Base-by-base conservation (phyloP, 2,888 invertebrate species). In the Acrobasis repandana region DNA sequence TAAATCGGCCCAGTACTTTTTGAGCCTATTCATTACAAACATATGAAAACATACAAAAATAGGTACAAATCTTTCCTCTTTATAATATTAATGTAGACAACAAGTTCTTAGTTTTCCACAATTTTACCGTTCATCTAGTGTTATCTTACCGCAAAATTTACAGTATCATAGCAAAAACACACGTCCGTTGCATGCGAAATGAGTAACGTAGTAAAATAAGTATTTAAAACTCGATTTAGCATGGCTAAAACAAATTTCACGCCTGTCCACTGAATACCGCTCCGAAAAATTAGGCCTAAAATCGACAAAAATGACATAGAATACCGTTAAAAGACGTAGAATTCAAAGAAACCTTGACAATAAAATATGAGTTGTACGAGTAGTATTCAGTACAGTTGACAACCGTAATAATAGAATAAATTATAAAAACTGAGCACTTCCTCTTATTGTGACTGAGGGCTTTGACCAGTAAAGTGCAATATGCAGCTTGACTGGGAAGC, bases 361-460 rank as follows among this genome's bases (percentile, higher is more conserved):
- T 33, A 56, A 56, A 20, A 18, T 20, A 4, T 46, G 9, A 18
- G 34, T 49, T 20, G 57, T n/a, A n/a, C n/a, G n/a, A n/a, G n/a
- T 46, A 8, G 33, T 57, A 47, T 56, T 28, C 48, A 34, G 57
- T 43, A 38, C 34, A 11, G 46, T 56, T 46, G 47, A 57, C 57
- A 47, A 59, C 58, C 58, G 51, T 58, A 56, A 63, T 56, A 58
- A 59, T 54, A 59, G 61, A 61, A 63, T 63, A 56, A 51, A 61
- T 63, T 59, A 58, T 46, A 52, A 60, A 60, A 52, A 60, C 33
- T 47, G 20, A 51, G 33, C 16, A 52, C 52, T 60, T 60, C 60
- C 60, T 60, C 28, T 58, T 49, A 58, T 49, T 58, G 36, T 49
- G 16, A 47, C 14, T 11, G 60, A 60, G 60, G 60, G 60, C 60